These are phyloP conservation scores for Nomada lathburiana DNA, from an alignment of 2,888 invertebrate species.

Conservation along the genomic window DNA sequence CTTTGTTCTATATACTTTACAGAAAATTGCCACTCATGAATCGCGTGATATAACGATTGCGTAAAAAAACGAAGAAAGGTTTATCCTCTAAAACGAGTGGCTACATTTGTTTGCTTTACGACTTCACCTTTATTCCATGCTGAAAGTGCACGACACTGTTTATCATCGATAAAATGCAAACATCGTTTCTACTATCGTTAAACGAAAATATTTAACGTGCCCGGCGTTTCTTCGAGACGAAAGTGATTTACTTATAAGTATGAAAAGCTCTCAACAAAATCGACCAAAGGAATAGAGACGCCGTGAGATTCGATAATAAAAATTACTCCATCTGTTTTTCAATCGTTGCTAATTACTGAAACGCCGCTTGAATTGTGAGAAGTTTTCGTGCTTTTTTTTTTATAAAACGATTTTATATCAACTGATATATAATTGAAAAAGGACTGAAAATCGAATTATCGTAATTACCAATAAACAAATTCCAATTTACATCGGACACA, in stretches of 20 bases:
- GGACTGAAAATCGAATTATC: neutral
- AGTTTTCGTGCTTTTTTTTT: too few species aligned
- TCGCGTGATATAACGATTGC: neutral
- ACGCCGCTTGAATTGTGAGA: neutral
- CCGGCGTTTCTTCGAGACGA: neutral
- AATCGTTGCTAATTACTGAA: too few species aligned
- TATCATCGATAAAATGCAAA: conserved; percentile 1
- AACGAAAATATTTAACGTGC: neutral
- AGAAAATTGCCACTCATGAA: neutral
- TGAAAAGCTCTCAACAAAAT: neutral
- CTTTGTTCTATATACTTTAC: neutral
- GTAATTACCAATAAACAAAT: conserved; percentile 14
- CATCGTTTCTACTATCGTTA: neutral
- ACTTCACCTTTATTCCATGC: neutral
- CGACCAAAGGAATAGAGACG: neutral
- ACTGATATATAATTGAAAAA: neutral
- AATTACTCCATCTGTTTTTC: too few species aligned
- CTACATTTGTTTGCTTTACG: conserved; percentile 12
- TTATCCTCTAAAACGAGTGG: conserved; percentile 15
- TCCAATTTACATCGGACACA: neutral
- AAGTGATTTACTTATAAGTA: neutral
- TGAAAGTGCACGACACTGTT: neutral
- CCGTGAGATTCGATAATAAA: too few species aligned
- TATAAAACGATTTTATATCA: neutral
- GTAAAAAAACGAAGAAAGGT: neutral